These are phyloP conservation scores for Drosophila macrospina DNA, from an alignment of 2,888 invertebrate species.

Conservation along the genomic window DNA sequence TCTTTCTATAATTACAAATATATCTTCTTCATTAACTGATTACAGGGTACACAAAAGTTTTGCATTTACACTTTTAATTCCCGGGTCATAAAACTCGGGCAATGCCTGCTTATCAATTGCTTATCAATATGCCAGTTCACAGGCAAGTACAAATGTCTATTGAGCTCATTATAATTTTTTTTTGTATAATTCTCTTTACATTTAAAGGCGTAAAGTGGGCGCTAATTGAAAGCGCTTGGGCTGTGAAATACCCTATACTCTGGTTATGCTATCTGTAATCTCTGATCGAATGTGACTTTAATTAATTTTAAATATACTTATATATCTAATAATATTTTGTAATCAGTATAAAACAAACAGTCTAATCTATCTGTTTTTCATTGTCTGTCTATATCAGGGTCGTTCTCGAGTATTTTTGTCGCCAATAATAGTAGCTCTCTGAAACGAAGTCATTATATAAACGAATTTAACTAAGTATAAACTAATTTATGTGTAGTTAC, in stretches of 20 bases:
- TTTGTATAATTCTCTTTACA: not conserved
- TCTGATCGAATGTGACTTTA: not conserved
- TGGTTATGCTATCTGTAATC: not conserved
- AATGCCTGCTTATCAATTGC: slow-evolving; percentile 55
- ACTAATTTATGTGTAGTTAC: no score
- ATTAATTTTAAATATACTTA: not conserved
- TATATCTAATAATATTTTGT: not conserved
- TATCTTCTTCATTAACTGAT: not conserved
- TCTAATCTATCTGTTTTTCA: not conserved
- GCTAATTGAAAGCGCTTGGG: not conserved
- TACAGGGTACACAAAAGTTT: slow-evolving; percentile 20
- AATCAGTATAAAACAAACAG: no score
- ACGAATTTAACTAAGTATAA: no score
- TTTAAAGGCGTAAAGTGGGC: not conserved
- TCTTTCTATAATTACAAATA: not conserved
- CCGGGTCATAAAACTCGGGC: slow-evolving; percentile 54
- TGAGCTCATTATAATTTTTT: slow-evolving; percentile 7
- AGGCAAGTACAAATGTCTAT: slow-evolving; percentile 11
- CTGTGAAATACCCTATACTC: not conserved
- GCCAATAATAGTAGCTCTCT: not conserved
- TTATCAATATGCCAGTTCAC: slow-evolving; percentile 38
- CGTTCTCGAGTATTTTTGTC: not conserved
- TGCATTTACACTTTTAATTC: slow-evolving; percentile 35
- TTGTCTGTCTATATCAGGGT: not conserved
- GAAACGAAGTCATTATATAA: no score